Percentiles rank a stretch among this genome's conserved stretches.
phyloP scores from a whole-genome alignment of 2,888 invertebrate species.

The Atrina japonica region DNA sequence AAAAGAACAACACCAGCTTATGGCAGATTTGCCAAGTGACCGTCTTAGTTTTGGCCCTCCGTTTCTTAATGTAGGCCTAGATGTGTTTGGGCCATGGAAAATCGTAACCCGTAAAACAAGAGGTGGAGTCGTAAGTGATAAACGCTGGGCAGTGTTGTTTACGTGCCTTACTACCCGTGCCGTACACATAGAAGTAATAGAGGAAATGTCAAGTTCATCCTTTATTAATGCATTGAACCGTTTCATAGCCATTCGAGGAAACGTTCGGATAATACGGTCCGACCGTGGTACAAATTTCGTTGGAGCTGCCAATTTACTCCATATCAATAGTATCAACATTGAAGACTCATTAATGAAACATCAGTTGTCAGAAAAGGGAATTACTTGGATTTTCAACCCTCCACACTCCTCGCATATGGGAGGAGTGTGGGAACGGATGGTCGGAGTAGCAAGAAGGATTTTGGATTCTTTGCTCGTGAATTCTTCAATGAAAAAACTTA shows the following conservation, averaged over 20 bases:
- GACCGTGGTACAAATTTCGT: constrained; percentile 47
- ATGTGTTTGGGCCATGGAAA: constrained; percentile 47
- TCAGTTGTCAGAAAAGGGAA: constrained; percentile 21
- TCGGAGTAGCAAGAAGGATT: constrained; percentile 37
- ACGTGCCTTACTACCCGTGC: constrained; percentile 41
- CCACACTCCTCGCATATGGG: constrained; percentile 47
- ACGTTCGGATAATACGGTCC: constrained; percentile 40
- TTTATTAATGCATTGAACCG: constrained; percentile 47
- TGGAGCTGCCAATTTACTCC: constrained; percentile 38
- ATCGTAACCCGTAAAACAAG: constrained; percentile 40
- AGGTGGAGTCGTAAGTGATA: constrained; percentile 33
- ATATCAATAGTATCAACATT: constrained; percentile 15
- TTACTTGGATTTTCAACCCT: constrained; percentile 41
- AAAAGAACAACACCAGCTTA: constrained; percentile 36
- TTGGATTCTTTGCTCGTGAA: constrained; percentile 39
- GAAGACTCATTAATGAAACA: constrained; percentile 26
- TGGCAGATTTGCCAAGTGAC: constrained; percentile 48
- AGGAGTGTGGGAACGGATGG: constrained; percentile 40
- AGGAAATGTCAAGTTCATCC: constrained; percentile 44
- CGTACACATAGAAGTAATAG: constrained; percentile 47
- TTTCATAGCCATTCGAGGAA: constrained; percentile 38
- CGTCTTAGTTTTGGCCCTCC: constrained; percentile 33
- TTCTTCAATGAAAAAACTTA: background rate
- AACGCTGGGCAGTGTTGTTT: constrained; percentile 47
- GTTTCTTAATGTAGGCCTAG: constrained; percentile 44